Base-by-base conservation (phyloP, 2,888 invertebrate genomes). In the Sarcophaga caerulescens region DNA sequence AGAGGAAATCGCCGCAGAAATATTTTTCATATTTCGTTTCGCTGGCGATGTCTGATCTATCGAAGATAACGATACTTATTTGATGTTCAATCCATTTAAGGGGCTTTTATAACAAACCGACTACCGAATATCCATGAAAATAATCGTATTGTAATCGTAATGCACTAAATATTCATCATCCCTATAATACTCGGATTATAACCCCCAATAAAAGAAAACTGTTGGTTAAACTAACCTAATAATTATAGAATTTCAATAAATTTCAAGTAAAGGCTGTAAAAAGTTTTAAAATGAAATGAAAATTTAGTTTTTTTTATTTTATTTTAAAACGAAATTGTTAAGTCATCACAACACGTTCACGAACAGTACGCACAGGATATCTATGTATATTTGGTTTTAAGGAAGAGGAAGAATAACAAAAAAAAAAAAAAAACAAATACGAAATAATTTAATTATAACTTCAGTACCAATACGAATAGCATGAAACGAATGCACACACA, bases 401-500 rank as follows among this genome's bases (percentile, higher is more conserved):
- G 57, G 4, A 35, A n/a, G 10, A 35, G 35, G 19, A 57, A 70
- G 2, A 62, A 75, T 14, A 4, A 70, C 59, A 45, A 68, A 60
- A 62, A 47, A 44, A 25, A 65, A 4, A 70, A 45, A 45, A 68
- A 60, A 62, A 47, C 21, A 25, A 65, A 74, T 66, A 62, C 57
- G 19, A 79, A 80, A 19, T 80, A 71, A 78, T 81, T 75, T 85
- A 81, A 81, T 81, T 85, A 78, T 65, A 77, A 71, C 75, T 23
- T 74, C n/a, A 44, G 25, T n/a, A 76, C 70, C 17, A 79, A 47
- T 65, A 66, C 81, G 70, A 84, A 78, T 60, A 69, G 3, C 59
- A 78, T 25, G 14, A 35, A 14, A 35, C 35, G 6, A 6, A 35
- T 0, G 23, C 23, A 77, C 45, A 14, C 60, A 70, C 63, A 70